phyloP scores from a whole-genome alignment of 2,797 vertebrate species.

The Nyctibius grandis region DNA sequence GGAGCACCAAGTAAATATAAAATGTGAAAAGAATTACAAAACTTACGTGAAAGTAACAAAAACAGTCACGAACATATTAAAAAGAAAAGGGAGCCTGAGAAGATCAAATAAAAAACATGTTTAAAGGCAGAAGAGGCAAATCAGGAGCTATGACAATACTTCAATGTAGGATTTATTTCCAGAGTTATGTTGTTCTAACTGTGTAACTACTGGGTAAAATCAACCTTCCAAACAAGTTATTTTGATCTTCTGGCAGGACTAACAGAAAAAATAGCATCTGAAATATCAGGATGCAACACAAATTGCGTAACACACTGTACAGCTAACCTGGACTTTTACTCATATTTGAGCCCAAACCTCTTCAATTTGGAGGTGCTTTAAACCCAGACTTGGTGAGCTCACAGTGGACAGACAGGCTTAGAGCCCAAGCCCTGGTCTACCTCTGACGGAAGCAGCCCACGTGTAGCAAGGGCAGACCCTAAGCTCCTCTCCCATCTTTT shows the following conservation, averaged over 20 bases:
- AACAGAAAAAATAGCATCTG: background rate
- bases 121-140: background rate
- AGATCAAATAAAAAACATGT: background rate
- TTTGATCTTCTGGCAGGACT: background rate
- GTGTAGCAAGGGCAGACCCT: background rate
- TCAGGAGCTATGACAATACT: background rate
- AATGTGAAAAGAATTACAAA: background rate
- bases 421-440: background rate
- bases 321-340: background rate
- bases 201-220: background rate
- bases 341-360: background rate
- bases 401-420: rapidly evolving
- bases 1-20: background rate
- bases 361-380: background rate
- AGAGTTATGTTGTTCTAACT: background rate
- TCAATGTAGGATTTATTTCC: background rate
- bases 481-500: background rate
- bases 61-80: background rate
- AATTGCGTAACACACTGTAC: background rate
- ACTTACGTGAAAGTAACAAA: background rate
- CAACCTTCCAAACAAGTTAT: background rate
- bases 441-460: background rate
- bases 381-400: background rate
- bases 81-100: background rate
- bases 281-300: background rate